Conservation (phyloP, 2,888 invertebrate genomes). For the Nematopogon swammerdamellus region DNA sequence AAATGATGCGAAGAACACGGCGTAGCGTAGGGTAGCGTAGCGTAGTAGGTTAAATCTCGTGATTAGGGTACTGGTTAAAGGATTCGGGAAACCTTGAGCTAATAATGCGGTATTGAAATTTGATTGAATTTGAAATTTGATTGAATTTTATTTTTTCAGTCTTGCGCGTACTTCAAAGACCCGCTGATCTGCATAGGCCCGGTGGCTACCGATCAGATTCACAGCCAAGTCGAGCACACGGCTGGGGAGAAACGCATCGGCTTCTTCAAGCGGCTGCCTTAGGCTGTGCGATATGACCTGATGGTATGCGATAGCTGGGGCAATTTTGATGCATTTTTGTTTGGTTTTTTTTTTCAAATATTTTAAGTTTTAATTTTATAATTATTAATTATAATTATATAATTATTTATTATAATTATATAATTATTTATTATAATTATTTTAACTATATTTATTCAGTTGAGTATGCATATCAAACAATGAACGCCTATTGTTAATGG, state of each 20-base stretch:
- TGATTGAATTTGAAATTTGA: too few relatives aligned
- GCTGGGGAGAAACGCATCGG: constrained; percentile 80
- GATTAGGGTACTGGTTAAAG: too few relatives aligned
- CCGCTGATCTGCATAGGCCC: constrained; percentile 84
- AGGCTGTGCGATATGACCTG: constrained; percentile 7
- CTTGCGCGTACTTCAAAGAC: constrained; percentile 90
- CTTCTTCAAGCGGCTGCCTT: constrained; percentile 52
- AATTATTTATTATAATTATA: neutral
- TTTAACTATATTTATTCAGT: neutral
- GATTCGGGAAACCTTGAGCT: too few relatives aligned
- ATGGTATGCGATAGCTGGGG: constrained; percentile 5
- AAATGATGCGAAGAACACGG: too few relatives aligned
- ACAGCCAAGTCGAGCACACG: constrained; percentile 68
- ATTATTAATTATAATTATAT: constrained; percentile 16
- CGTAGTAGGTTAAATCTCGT: too few relatives aligned
- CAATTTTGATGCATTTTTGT: constrained; percentile 21
- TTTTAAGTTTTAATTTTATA: neutral
- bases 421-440: neutral
- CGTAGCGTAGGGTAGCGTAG: too few relatives aligned
- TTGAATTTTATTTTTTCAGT: constrained; percentile 38
- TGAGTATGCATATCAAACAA: neutral
- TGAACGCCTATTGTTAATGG: neutral
- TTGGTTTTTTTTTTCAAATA: constrained; percentile 23
- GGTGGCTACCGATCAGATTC: constrained; percentile 74
- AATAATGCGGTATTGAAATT: too few relatives aligned